A percentile compares a stretch with the other conserved stretches of the same genome.
Conservation (phyloP, 2,888 invertebrate species). For the Pterostichus madidus region DNA sequence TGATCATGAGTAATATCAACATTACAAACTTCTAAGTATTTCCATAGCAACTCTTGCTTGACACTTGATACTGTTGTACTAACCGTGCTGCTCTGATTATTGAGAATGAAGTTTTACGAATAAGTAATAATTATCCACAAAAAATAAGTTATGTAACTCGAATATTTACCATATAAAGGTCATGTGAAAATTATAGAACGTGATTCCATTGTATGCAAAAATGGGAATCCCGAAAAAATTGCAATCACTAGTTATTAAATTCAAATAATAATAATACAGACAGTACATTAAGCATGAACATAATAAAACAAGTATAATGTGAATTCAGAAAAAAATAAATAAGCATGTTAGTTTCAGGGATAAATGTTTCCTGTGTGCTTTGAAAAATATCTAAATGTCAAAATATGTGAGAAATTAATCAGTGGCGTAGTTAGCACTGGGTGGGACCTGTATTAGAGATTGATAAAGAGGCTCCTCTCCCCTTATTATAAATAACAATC, state of each 20-base stretch:
- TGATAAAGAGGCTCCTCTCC: no score
- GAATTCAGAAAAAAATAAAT: not conserved
- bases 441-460: no score
- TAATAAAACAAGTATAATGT: not conserved
- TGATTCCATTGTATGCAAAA: slow-evolving; percentile 2
- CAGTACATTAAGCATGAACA: not conserved
- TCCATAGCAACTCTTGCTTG: not conserved
- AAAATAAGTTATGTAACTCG: not conserved
- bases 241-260: not conserved
- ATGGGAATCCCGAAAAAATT: slow-evolving; percentile 3
- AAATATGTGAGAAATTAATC: no score
- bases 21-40: not conserved
- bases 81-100: not conserved
- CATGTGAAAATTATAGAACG: slow-evolving; percentile 16
- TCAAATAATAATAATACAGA: not conserved
- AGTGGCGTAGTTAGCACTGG: no score
- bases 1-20: not conserved
- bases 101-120: not conserved
- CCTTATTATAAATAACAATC: no score
- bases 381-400: not conserved
- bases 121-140: not conserved
- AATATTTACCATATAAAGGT: slow-evolving; percentile 9
- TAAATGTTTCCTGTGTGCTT: not conserved
- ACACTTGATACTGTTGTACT: slow-evolving; percentile 2
- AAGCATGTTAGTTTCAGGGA: no score